These are phyloP conservation scores for Falco punctatus DNA, from an alignment of 2,113 vertebrate species.

Conservation along the genomic window DNA sequence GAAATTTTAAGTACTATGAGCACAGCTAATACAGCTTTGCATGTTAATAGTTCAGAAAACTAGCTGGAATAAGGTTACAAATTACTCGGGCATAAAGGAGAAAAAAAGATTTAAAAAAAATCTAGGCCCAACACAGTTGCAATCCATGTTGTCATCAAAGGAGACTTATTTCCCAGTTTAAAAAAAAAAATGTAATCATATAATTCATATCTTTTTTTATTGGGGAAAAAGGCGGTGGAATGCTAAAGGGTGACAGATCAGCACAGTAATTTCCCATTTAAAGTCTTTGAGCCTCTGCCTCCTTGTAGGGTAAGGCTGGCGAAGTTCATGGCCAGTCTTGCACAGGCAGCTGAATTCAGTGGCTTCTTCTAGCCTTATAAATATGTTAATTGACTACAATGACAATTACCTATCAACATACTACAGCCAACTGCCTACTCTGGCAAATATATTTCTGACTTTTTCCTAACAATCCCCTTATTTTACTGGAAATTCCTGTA, in stretches of 20 bases:
- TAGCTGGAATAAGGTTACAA: not conserved
- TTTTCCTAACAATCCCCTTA: not conserved
- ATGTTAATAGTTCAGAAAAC: not conserved
- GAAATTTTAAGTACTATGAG: not conserved
- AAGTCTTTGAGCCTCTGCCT: not conserved
- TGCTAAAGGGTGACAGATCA: not conserved
- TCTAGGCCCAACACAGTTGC: not conserved
- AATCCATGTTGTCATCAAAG: not conserved
- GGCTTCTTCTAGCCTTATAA: not conserved
- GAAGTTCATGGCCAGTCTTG: not conserved
- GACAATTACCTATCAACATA: not conserved
- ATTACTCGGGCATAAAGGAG: not conserved
- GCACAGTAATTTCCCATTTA: not conserved
- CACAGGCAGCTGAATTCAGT: not conserved
- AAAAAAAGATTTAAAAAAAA: not conserved
- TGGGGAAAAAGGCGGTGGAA: not conserved
- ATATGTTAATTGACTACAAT: not conserved
- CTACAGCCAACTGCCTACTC: not conserved
- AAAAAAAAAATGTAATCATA: not conserved
- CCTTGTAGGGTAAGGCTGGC: not conserved
- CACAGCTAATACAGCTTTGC: not conserved
- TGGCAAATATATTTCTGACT: not conserved
- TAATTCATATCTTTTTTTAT: not conserved
- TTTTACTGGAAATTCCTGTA: not conserved
- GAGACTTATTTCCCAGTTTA: not conserved